These are phyloP conservation scores for Helicoverpa armigera DNA, from an alignment of 1,140 invertebrate species.

Conservation along the genomic window DNA sequence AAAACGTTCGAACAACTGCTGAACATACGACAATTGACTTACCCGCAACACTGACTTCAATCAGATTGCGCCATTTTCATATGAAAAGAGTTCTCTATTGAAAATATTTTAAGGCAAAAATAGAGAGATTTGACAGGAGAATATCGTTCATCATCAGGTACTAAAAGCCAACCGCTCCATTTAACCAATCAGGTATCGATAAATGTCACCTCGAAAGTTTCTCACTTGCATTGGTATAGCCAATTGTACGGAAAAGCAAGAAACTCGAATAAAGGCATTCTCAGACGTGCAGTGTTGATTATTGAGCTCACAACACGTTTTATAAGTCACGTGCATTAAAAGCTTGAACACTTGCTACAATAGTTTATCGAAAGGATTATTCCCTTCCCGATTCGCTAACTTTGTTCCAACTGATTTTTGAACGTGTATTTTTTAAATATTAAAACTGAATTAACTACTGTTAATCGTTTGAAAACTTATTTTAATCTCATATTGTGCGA, in stretches of 20 bases:
- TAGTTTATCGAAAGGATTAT: too few relatives aligned
- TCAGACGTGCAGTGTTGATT: not conserved
- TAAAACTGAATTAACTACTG: too few relatives aligned
- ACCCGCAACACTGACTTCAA: constrained; percentile 19
- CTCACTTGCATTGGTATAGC: not conserved
- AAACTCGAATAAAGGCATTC: not conserved
- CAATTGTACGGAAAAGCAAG: not conserved
- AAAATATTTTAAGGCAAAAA: not conserved
- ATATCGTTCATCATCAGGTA: too few relatives aligned
- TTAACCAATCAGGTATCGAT: not conserved
- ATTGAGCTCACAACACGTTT: not conserved
- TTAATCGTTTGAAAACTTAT: too few relatives aligned
- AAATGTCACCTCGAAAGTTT: not conserved
- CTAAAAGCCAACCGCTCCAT: too few relatives aligned
- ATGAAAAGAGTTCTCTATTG: not conserved
- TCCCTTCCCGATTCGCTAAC: too few relatives aligned
- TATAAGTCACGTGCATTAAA: not conserved
- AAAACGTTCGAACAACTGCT: constrained; percentile 27
- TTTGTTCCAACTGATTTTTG: too few relatives aligned
- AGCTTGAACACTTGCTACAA: not conserved
- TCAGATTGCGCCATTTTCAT: constrained; percentile 23
- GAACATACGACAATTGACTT: constrained; percentile 31
- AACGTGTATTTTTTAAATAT: too few relatives aligned
- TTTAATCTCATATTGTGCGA: too few relatives aligned
- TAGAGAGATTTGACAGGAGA: not conserved